A percentile compares a stretch with the other conserved stretches of the same genome.
Evolutionary conservation across 2,888 invertebrate genomes (phyloP).

Genomic region (Helicoverpa assulta): DNA sequence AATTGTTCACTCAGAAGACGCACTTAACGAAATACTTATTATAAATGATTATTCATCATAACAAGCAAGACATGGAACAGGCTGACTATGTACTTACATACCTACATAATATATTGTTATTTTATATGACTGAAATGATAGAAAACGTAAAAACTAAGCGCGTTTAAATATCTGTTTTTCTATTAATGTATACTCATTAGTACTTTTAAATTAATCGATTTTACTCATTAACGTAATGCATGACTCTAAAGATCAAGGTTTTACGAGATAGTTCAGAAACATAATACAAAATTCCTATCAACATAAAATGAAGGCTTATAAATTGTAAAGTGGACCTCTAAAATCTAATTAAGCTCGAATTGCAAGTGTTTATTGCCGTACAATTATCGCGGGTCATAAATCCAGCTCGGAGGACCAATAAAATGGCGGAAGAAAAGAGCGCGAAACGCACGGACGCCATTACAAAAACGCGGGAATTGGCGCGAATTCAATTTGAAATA

Average conservation of each 20-base stretch:
- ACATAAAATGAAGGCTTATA: slow-evolving; percentile 49
- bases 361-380: slow-evolving; percentile 78
- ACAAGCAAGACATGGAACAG: background rate
- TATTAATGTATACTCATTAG: no score
- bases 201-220: no score
- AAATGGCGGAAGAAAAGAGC: slow-evolving; percentile 74
- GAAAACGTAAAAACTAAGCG: background rate
- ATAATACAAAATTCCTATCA: slow-evolving; percentile 14
- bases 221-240: background rate
- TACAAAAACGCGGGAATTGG: slow-evolving; percentile 56
- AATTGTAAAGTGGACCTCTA: slow-evolving; percentile 68
- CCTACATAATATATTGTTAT: no score
- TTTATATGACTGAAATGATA: background rate
- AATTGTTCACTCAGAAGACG: background rate
- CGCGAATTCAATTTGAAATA: slow-evolving; percentile 52
- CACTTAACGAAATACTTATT: background rate
- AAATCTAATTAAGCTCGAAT: slow-evolving; percentile 77
- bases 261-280: slow-evolving; percentile 8
- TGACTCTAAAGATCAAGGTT: no score
- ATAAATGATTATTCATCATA: background rate
- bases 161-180: no score
- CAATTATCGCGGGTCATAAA: slow-evolving; percentile 77
- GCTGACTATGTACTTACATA: background rate
- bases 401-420: slow-evolving; percentile 80
- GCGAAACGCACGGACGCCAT: slow-evolving; percentile 67